These are phyloP conservation scores for Poecilia picta DNA, from an alignment of 2,797 vertebrate species.

Conservation along the genomic window DNA sequence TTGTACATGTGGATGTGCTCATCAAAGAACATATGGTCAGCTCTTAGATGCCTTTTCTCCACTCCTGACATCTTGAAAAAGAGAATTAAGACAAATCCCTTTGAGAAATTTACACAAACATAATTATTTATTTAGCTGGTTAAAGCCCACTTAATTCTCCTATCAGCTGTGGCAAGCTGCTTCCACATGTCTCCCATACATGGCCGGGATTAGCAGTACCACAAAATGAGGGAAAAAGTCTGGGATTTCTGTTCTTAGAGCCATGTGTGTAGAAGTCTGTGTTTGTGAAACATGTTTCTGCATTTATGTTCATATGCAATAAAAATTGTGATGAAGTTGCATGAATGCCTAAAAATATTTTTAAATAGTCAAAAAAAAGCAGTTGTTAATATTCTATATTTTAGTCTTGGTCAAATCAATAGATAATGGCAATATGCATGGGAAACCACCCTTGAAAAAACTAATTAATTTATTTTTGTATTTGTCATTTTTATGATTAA, in stretches of 20 bases:
- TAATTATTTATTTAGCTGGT: slow-evolving; percentile 84
- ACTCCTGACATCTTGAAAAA: slow-evolving; percentile 62
- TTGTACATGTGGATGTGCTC: slow-evolving; percentile 48
- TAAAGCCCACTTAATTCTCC: slow-evolving; percentile 81
- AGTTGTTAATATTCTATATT: neutral
- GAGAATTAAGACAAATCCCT: slow-evolving; percentile 78
- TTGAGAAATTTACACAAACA: slow-evolving; percentile 80
- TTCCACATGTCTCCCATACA: slow-evolving; percentile 77
- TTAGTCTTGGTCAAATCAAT: slow-evolving; percentile 6
- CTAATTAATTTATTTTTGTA: too few relatives aligned
- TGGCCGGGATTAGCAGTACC: slow-evolving; percentile 73
- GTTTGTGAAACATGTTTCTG: slow-evolving; percentile 25
- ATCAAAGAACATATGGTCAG: slow-evolving; percentile 54
- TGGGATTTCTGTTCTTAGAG: slow-evolving; percentile 3
- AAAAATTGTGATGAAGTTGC: neutral
- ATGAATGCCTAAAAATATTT: neutral
- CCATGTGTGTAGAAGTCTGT: slow-evolving; percentile 9
- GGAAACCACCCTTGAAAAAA: too few relatives aligned
- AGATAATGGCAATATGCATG: neutral
- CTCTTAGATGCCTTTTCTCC: slow-evolving; percentile 54
- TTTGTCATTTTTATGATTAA: too few relatives aligned
- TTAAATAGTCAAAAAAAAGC: neutral
- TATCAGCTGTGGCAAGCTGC: slow-evolving; percentile 79
- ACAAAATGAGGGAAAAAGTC: slow-evolving; percentile 45
- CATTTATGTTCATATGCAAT: slow-evolving; percentile 14